Conservation (phyloP, 2,888 invertebrate species). For the Apodemia mormo region DNA sequence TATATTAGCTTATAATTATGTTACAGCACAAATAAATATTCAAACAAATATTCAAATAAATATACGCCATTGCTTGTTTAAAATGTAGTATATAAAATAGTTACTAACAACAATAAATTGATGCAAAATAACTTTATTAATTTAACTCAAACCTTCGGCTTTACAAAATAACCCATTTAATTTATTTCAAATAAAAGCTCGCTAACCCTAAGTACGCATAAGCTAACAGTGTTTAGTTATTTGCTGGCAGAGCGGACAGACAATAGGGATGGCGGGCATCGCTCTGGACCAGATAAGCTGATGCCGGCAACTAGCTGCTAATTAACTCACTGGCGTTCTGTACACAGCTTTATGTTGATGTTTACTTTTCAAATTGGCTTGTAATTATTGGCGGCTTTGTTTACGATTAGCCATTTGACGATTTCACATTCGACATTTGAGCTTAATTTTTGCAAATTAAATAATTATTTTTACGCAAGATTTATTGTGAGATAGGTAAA, state of each 20-base stretch:
- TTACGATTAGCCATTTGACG: conserved; percentile 1
- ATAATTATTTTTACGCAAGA: too few relatives aligned
- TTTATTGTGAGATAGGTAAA: too few relatives aligned
- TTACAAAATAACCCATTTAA: too few relatives aligned
- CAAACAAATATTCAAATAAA: neutral
- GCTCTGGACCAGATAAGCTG: conserved; percentile 59
- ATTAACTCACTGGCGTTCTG: conserved; percentile 41
- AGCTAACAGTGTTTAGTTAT: conserved; percentile 75
- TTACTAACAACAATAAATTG: too few relatives aligned
- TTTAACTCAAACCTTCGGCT: too few relatives aligned
- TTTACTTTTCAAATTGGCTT: conserved; percentile 34
- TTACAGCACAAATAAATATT: neutral
- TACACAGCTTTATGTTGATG: conserved; percentile 22
- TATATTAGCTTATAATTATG: conserved; percentile 32
- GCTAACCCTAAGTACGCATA: conserved; percentile 50
- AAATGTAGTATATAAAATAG: too few relatives aligned
- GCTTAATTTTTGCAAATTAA: neutral
- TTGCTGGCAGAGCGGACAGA: conserved; percentile 53
- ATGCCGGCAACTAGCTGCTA: conserved; percentile 45
- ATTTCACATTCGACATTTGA: neutral
- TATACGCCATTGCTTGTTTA: too few relatives aligned
- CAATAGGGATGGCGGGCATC: conserved; percentile 62
- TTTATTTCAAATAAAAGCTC: neutral
- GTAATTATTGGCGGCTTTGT: conserved; percentile 3
- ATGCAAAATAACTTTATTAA: too few relatives aligned